These are phyloP conservation scores for Sisyra terminalis DNA, from an alignment of 2,888 invertebrate genomes.

Conservation along the genomic window DNA sequence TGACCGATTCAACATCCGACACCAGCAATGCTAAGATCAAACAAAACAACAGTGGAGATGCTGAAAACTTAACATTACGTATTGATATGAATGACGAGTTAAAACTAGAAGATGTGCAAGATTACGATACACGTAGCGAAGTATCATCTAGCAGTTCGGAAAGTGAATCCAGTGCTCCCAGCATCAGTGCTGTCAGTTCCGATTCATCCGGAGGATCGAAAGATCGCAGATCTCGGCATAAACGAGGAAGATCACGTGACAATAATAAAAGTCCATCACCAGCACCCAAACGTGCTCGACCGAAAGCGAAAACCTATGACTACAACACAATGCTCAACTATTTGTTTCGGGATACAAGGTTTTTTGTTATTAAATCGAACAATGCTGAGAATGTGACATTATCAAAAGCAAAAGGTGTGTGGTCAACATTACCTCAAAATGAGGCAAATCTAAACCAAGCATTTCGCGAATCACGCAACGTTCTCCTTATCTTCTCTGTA, in stretches of 20 bases:
- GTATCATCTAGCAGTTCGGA: constrained; percentile 66
- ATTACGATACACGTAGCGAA: constrained; percentile 76
- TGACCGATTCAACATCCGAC: constrained; percentile 8
- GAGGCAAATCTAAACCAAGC: constrained; percentile 93
- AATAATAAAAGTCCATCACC: constrained; percentile 20
- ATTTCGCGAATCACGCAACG: constrained; percentile 82
- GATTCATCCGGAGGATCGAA: constrained; percentile 41
- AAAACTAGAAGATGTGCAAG: constrained; percentile 55
- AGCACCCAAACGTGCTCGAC: constrained; percentile 23
- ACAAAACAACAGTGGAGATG: constrained; percentile 22
- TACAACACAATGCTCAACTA: constrained; percentile 83
- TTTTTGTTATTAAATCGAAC: constrained; percentile 95
- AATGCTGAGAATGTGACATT: constrained; percentile 92
- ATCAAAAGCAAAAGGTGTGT: constrained; percentile 89
- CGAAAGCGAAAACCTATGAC: constrained; percentile 54
- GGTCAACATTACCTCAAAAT: constrained; percentile 96
- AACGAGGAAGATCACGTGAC: constrained; percentile 30
- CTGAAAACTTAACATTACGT: constrained; percentile 25
- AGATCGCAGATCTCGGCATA: constrained; percentile 35
- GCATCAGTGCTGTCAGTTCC: constrained; percentile 62
- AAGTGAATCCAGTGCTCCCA: constrained; percentile 52
- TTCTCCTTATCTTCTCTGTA: constrained; percentile 89
- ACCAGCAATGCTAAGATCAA: constrained; percentile 5
- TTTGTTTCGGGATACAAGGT: constrained; percentile 83
- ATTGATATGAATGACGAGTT: constrained; percentile 62